Evolutionary conservation across 2,888 invertebrate genomes (phyloP), one percentile per base, ranked within the genome.

Genomic region (Ecliptopera silaceata): DNA sequence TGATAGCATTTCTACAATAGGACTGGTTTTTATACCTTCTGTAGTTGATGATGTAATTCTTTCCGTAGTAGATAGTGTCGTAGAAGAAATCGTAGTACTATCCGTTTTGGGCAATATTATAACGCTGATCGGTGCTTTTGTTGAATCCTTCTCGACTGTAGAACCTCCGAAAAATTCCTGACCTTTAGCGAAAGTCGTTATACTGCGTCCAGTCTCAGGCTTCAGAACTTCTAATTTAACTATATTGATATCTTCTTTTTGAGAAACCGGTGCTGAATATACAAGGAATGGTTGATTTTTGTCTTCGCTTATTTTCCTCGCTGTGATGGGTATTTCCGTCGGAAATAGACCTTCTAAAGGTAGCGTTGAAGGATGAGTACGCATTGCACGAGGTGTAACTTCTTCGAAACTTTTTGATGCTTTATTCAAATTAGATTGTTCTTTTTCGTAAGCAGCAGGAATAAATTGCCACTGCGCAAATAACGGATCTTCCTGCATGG

Each of bases 301-400:
- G n/a, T 72, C 71, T 31, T 75, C 69, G 51, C 60, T 72, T 1
- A 77, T 63, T 74, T 83, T 82, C 57, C 75, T 79, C 3, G 80
- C 79, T 59, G 71, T 79, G 1, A 77, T 56, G 0, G 92, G 88
- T 47, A 82, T 86, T 72, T 93, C 86, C 53, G 92, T 92, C 74
- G 93, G 93, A 69, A 95, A 95, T 6, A 95, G 80, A 1, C 92
- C 94, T 83, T 95, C 94, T 62, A 95, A 78, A 10, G 95, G 84
- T 61, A 95, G 92, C 0, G 95, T 95, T 0, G 95, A 94, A 1
- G 93, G 92, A 77, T 95, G 93, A 6, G 82, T 87, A 0, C 75
- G 63, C 72, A 82, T 78, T 1, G 80, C 74, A 34, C 86, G 82
- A 8, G 87, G 88, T 4, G 90, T 89, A 1, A 88, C 77, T 34